Percentiles rank a stretch among this genome's conserved stretches.
Conservation (phyloP, 2,888 invertebrate species). For the Sinopyrophorus schimmeli region DNA sequence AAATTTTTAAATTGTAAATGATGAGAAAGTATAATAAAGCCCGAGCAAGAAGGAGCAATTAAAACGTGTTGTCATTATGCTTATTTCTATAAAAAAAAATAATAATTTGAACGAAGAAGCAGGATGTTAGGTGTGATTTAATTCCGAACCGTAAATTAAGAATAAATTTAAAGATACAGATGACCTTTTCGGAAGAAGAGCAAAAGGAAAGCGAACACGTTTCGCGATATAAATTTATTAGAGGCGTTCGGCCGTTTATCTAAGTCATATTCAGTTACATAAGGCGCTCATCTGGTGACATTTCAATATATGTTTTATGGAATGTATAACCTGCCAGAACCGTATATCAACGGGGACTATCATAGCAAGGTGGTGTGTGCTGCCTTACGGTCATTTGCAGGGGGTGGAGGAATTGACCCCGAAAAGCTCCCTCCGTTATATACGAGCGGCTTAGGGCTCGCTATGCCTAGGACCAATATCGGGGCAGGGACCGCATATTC, state of each 20-base stretch:
- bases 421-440: slow-evolving; percentile 31
- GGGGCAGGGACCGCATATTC: slow-evolving; percentile 31
- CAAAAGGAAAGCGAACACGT: slow-evolving; percentile 18
- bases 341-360: slow-evolving; percentile 56
- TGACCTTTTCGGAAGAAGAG: background rate
- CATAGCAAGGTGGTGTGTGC: slow-evolving; percentile 56
- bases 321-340: slow-evolving; percentile 53
- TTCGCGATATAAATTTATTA: slow-evolving; percentile 38
- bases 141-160: too few relatives aligned
- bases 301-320: slow-evolving; percentile 56
- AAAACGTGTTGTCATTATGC: too few relatives aligned
- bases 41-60: too few relatives aligned
- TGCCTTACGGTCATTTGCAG: slow-evolving; percentile 41
- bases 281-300: slow-evolving; percentile 48
- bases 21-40: too few relatives aligned
- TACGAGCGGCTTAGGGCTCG: slow-evolving; percentile 33
- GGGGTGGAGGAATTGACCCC: slow-evolving; percentile 27
- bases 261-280: slow-evolving; percentile 48
- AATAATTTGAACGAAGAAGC: too few relatives aligned
- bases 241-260: slow-evolving; percentile 39
- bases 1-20: too few relatives aligned
- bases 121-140: too few relatives aligned
- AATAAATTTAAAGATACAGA: too few relatives aligned
- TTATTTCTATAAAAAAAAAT: too few relatives aligned
- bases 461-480: slow-evolving; percentile 30